Evolutionary conservation across 2,113 vertebrate genomes (phyloP).

Genomic region (Pterophyllum scalare): DNA sequence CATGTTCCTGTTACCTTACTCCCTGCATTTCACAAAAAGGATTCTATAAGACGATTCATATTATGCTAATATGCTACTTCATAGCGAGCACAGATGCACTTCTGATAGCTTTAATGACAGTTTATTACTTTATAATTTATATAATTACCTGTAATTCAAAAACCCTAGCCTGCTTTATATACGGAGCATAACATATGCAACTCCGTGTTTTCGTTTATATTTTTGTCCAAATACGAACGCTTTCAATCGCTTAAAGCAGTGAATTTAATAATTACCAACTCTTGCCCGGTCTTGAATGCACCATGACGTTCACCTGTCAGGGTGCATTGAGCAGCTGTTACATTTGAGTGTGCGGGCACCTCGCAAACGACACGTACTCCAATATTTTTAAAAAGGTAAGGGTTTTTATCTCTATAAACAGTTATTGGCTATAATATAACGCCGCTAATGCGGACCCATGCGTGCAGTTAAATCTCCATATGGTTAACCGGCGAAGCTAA

Average conservation of each 20-base stretch:
- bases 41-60: neutral
- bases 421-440: neutral
- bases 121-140: neutral
- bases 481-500: constrained; percentile 22
- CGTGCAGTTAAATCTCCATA: neutral
- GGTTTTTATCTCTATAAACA: neutral
- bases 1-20: neutral
- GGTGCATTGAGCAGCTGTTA: constrained; percentile 68
- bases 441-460: neutral
- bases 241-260: neutral
- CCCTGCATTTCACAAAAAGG: neutral
- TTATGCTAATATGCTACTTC: neutral
- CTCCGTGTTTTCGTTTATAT: neutral
- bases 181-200: neutral
- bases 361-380: constrained; percentile 23
- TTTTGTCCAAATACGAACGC: neutral
- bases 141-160: neutral
- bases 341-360: constrained; percentile 11
- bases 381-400: constrained; percentile 56
- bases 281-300: constrained; percentile 18
- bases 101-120: neutral
- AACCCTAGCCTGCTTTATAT: neutral
- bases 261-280: neutral
- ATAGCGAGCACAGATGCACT: neutral
- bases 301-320: constrained; percentile 40